Evolutionary conservation across 2,797 vertebrate genomes (phyloP), one percentile per base, ranked within the genome.

Genomic region (Acomys russatus): DNA sequence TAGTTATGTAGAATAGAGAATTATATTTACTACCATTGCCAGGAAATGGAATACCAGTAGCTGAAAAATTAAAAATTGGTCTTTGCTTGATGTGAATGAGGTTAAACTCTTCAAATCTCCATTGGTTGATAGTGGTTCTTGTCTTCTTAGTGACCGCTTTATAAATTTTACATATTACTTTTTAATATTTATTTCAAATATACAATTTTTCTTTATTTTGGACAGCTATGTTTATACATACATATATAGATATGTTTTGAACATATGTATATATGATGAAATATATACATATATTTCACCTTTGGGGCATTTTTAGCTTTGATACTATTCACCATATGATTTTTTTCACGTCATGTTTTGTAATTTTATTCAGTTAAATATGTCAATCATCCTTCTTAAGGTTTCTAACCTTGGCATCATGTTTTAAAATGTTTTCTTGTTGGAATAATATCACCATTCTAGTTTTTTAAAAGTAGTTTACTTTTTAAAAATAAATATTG

Each of bases 311-410:
- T 87, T 44, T 91, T 94, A 14, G 25, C 25, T 96, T 94, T 86
- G 64, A 56, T 92, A 56, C n/a, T 94, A 70, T 25, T 77, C 44
- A 77, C 35, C 61, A 38, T 70, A 38, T 54, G 51, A 59, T 61
- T 79, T 71, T 38, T 79, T 56, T n/a, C 5, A 86, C 70, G 94
- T 94, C 12, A 18, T 10, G 38, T 77, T 89, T 87, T 82, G 2
- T 73, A 68, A 89, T 93, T 92, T 92, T 88, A 56, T 92, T 79
- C 25, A 74, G 22, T 82, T 89, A 92, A 83, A 66, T 88, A 25
- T 30, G 25, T 30, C 49, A 83, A 38, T 76, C 28, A 93, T 86
- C 91, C 14, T 38, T 22, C 38, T 95, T 56, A 87, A 77, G 14
- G 1, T 59, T 80, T 91, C 28, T 92, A 25, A 56, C 22, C 68